Evolutionary conservation across 2,797 vertebrate species (phyloP).

Genomic region (Enteromius treurensis): DNA sequence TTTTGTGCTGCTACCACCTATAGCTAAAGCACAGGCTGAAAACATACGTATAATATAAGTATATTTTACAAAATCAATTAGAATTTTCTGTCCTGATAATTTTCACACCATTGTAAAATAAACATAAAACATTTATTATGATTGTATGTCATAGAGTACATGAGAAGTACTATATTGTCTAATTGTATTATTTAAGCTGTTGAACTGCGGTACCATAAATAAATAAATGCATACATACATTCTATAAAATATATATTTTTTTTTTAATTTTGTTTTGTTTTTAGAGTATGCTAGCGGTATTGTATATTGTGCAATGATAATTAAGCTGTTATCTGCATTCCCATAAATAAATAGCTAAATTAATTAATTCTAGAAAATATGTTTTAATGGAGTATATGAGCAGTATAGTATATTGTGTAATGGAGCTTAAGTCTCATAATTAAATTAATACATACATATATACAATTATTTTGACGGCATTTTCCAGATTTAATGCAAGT

Average conservation of each 20-base stretch:
- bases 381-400: background rate
- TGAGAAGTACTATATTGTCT: background rate
- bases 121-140: background rate
- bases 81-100: background rate
- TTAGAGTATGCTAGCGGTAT: background rate
- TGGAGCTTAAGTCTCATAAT: background rate
- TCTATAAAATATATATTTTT: background rate
- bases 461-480: no score
- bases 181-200: background rate
- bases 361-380: background rate
- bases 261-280: background rate
- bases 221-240: background rate
- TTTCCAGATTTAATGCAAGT: background rate
- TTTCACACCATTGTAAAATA: background rate
- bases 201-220: background rate
- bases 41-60: background rate
- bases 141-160: background rate
- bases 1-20: constrained; percentile 33
- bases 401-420: background rate
- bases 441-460: no score
- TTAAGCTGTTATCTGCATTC: background rate
- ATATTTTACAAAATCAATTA: constrained; percentile 4
- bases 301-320: background rate
- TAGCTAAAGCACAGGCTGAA: constrained; percentile 4
- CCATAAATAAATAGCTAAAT: background rate